Evolutionary conservation across 2,888 invertebrate genomes (phyloP), one percentile per base, ranked within the genome.

Genomic region (Timandra comae): DNA sequence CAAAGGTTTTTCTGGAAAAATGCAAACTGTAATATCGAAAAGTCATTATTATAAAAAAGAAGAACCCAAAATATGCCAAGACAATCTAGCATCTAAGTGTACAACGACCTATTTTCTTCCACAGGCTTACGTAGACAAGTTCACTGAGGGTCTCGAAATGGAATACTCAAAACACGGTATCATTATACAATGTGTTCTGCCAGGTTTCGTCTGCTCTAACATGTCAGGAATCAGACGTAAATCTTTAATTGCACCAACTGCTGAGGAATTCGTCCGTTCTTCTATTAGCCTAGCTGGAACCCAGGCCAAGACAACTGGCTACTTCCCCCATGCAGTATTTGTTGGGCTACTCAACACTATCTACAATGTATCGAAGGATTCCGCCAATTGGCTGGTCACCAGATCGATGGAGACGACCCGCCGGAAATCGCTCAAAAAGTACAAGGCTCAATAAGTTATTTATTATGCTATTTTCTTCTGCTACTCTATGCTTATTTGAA

Each of bases 171-270:
- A 89, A 22, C 79, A 88, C 24, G 94, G 94, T 1, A 90, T 96
- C 12, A 88, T 90, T 3, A 85, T 96, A 3, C 96, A 97, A 78
- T 91, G 93, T 61, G 86, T 97, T 0, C 78, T 92, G 35, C 97
- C 97, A 0, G 96, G 95, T 1, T 95, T 93, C 52, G 97, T 98
- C 0, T 94, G 95, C 11, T 96, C 97, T 0, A 97, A 97, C 62
- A 95, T 96, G 94, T 91, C 93, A 6, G 93, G 94, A 56, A 92
- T 96, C 37, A 87, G 89, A n/a, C 86, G 87, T 22, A 86, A 91
- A 13, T 89, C 91, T 0, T 86, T 91, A 73, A 90, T 95, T 79
- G 92, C 94, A 0, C 95, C 95, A 0, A 88, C 90, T 0, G 90
- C 95, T 0, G 87, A 90, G 26, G 87, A 78, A 20, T 96, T 90